Conservation (phyloP, 2,113 vertebrate genomes). For the Sigmodon hispidus region DNA sequence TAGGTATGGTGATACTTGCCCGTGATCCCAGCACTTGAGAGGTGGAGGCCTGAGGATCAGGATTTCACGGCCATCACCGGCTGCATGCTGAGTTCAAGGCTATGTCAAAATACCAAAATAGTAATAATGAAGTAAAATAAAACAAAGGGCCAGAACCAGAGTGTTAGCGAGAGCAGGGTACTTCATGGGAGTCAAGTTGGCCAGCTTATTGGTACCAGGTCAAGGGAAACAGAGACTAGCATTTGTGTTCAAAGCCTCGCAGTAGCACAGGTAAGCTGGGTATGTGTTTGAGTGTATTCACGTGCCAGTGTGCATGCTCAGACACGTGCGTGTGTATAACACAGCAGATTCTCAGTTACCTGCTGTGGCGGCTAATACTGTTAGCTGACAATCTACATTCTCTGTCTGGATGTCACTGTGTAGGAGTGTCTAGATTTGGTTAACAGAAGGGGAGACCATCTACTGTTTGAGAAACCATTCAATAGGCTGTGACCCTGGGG, state of each 20-base stretch:
- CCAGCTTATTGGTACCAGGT: neutral
- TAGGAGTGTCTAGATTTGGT: neutral
- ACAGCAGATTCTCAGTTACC: neutral
- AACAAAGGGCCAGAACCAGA: neutral
- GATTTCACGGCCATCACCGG: neutral
- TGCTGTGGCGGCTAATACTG: too few relatives aligned
- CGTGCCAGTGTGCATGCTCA: rapidly evolving
- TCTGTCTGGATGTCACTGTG: neutral
- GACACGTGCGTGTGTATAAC: rapidly evolving
- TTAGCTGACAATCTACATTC: neutral
- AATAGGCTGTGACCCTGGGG: neutral
- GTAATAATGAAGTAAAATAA: neutral
- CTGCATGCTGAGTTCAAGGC: neutral
- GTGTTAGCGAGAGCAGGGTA: too few relatives aligned
- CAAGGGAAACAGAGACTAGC: neutral
- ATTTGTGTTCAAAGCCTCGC: neutral
- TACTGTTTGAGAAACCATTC: neutral
- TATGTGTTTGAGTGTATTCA: too few relatives aligned
- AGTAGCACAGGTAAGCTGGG: neutral
- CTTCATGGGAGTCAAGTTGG: neutral
- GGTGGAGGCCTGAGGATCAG: neutral
- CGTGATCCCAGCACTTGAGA: neutral
- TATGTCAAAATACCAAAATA: neutral
- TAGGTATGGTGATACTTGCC: too few relatives aligned
- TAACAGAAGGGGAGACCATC: neutral